phyloP scores from a whole-genome alignment of 2,797 vertebrate species.

The Anableps anableps region DNA sequence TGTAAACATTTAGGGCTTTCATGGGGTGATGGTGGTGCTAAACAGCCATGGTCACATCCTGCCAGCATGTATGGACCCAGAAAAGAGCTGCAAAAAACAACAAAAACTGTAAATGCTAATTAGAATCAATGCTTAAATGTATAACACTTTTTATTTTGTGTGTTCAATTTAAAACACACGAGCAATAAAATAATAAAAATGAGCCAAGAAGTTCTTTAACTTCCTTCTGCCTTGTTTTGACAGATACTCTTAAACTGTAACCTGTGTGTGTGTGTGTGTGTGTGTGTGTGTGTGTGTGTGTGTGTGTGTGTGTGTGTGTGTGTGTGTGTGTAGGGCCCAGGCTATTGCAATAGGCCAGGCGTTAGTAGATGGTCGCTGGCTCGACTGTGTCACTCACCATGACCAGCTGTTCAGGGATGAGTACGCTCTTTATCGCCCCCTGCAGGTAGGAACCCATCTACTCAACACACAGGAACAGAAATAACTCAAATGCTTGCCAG shows the following conservation, averaged over 20 bases:
- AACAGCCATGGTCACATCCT: neutral
- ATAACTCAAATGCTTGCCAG: neutral
- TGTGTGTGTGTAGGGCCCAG: constrained; percentile 85
- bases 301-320: neutral
- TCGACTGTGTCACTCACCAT: constrained; percentile 96
- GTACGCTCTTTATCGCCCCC: constrained; percentile 94
- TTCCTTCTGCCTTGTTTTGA: neutral
- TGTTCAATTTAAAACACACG: no score
- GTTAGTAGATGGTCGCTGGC: constrained; percentile 94
- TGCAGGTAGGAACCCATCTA: constrained; percentile 84
- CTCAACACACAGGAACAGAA: neutral
- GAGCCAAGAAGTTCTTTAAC: no score
- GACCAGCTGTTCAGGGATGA: constrained; percentile 98
- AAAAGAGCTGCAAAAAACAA: no score
- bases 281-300: neutral
- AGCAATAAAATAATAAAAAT: no score
- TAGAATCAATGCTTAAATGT: neutral
- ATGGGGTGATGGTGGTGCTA: no score
- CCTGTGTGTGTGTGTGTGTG: neutral
- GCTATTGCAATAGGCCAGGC: constrained; percentile 98
- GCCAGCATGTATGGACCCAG: neutral
- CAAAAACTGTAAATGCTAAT: no score
- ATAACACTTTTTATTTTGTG: no score
- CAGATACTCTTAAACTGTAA: neutral
- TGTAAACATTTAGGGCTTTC: neutral